Base-by-base conservation (phyloP, 2,113 vertebrate genomes). In the Philantomba maxwellii region DNA sequence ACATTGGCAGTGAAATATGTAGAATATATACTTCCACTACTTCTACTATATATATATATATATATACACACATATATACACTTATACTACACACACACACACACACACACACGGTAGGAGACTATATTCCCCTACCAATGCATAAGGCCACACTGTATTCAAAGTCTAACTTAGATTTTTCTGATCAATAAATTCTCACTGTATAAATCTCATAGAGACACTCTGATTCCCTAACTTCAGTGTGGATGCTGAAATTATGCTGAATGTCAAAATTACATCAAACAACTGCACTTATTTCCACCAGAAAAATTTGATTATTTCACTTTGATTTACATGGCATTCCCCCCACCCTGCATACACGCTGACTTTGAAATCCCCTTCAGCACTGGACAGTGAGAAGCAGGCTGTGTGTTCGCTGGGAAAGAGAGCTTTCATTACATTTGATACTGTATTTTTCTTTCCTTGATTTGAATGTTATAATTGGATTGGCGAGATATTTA, bases 391-490 rank as follows among this genome's bases (percentile, higher is more conserved):
- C 98, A 97, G 84, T 73, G 97, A 96, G 97, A 91, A 97, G 95
- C 93, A 75, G 87, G 75, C 58, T 91, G 94, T 97, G 94, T 89
- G 96, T 97, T 87, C 19, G 45, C 47, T n/a, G 91, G 93, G 94
- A 97, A 98, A 91, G 89, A 57, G 97, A 98, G 95, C 96, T 98
- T 98, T 98, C 97, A 97, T 98, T 98, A 94, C 95, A 97, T 97
- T 97, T 97, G 30, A 94, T 96, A 81, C 14, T 16, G 19, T 90
- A 96, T 97, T 98, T 96, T 94, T 80, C 73, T 92, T 92, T 95
- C 73, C 97, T 98, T 98, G 98, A 98, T 98, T 98, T 98, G 96
- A 98, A 98, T 98, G 95, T 96, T 98, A 97, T 98, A 99, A 98
- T 98, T 99, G 98, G 96, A 98, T 97, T 97, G 96, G 84, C 75